Conservation (phyloP, 2,113 vertebrate genomes). For the Prionailurus viverrinus region DNA sequence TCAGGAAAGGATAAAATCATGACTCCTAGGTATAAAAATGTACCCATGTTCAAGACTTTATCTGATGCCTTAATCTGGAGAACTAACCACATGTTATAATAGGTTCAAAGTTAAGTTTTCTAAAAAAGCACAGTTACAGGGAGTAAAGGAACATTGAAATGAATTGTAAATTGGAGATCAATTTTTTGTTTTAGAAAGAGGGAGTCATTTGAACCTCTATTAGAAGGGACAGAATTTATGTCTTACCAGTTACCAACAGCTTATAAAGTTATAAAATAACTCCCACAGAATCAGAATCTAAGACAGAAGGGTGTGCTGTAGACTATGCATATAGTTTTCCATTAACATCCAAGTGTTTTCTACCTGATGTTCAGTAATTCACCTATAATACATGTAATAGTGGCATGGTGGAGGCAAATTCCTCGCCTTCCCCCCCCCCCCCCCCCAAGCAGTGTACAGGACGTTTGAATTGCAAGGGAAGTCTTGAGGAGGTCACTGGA, state of each 20-base stretch:
- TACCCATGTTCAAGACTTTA: neutral
- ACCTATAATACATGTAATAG: neutral
- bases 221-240: neutral
- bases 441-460: fast-evolving
- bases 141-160: neutral
- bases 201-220: neutral
- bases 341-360: neutral
- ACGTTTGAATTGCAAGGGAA: neutral
- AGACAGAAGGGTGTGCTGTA: neutral
- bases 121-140: neutral
- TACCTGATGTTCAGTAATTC: neutral
- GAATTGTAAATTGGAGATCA: neutral
- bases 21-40: neutral
- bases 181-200: neutral
- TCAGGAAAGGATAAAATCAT: neutral
- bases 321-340: neutral
- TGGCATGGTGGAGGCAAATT: neutral
- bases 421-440: too few species aligned
- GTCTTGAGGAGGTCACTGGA: neutral
- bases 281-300: neutral
- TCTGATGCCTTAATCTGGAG: neutral
- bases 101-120: neutral
- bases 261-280: neutral
- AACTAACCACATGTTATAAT: neutral
- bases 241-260: neutral